A percentile compares a stretch with the other conserved stretches of the same genome.
Evolutionary conservation across 2,113 vertebrate genomes (phyloP).

Genomic region (Syngnathus scovelli): DNA sequence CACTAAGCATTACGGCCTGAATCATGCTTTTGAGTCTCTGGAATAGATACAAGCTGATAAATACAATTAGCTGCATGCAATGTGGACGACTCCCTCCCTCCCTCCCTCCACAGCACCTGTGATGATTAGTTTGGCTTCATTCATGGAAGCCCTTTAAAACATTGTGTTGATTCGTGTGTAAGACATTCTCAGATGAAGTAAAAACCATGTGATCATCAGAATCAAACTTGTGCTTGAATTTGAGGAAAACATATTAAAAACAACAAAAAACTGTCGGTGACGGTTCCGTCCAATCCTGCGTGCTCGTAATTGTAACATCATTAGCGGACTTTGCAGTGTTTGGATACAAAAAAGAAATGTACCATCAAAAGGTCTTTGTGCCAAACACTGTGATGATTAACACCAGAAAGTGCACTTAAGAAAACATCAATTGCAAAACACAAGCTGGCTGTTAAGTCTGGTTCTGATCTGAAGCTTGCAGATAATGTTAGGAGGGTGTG

Average conservation of each 20-base stretch:
- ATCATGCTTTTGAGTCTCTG: constrained; percentile 8
- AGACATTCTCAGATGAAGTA: not conserved
- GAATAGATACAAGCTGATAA: constrained; percentile 20
- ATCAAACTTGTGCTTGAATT: not conserved
- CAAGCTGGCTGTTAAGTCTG: constrained; percentile 38
- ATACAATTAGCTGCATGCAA: constrained; percentile 33
- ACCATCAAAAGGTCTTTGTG: constrained; percentile 35
- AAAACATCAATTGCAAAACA: constrained; percentile 44
- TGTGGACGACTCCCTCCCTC: constrained; percentile 33
- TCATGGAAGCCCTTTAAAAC: constrained; percentile 37
- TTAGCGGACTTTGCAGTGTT: not conserved
- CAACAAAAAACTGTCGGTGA: not conserved
- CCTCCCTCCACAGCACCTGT: constrained; percentile 45
- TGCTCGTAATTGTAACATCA: not conserved
- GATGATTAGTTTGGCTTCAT: constrained; percentile 22
- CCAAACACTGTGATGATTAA: constrained; percentile 51
- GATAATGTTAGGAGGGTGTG: constrained; percentile 13
- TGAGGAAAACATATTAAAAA: not conserved
- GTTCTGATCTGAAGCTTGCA: constrained; percentile 25
- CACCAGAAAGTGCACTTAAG: constrained; percentile 72
- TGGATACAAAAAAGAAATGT: too few relatives aligned
- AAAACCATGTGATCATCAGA: not conserved
- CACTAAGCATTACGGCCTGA: constrained; percentile 5
- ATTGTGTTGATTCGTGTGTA: constrained; percentile 31
- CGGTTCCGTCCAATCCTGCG: not conserved